Base-by-base conservation (phyloP, 2,797 vertebrate species). In the Sebastes nivosus region DNA sequence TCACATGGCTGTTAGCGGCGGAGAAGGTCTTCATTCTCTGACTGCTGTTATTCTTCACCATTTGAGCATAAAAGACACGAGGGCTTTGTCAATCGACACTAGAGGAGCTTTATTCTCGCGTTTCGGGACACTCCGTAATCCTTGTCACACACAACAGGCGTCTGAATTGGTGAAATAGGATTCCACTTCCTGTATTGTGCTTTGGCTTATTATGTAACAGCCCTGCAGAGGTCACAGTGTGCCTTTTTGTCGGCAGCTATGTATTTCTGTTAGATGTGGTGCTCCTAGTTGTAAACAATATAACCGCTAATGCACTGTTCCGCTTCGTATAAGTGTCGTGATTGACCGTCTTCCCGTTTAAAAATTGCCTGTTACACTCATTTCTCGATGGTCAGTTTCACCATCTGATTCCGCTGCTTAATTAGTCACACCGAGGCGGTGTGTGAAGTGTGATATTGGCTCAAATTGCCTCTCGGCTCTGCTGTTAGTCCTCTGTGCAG, bases 391-490 rank as follows among this genome's bases (percentile, higher is more conserved):
- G 89, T 94, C 92, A 91, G 76, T 83, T 88, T 87, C 79, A 65
- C 87, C 89, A 87, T 93, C 91, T 92, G 90, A 94, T 93, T 92
- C 84, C 76, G 36, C 76, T 75, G 92, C 85, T 86, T 93, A 93
- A 93, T 94, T 93, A 90, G 92, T 93, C 92, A 89, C 91, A 87
- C 71, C 34, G 83, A 91, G 82, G 82, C 87, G 70, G 89, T 77
- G 88, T 81, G 88, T 79, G 84, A 91, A 89, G 92, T 92, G 89
- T 93, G 92, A 92, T 93, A 87, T 87, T 92, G 90, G 91, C 88
- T 90, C 83, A 86, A 81, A 87, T 92, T 84, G 87, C 90, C 89
- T 86, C 83, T 84, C 73, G 27, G 92, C 85, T 86, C 78, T 22
- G 74, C 88, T 89, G 88, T 88, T 86, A 87, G 88, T 88, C 81